A percentile compares a stretch with the other conserved stretches of the same genome.
Conservation (phyloP, 2,888 invertebrate genomes). For the Tinea pellionella region DNA sequence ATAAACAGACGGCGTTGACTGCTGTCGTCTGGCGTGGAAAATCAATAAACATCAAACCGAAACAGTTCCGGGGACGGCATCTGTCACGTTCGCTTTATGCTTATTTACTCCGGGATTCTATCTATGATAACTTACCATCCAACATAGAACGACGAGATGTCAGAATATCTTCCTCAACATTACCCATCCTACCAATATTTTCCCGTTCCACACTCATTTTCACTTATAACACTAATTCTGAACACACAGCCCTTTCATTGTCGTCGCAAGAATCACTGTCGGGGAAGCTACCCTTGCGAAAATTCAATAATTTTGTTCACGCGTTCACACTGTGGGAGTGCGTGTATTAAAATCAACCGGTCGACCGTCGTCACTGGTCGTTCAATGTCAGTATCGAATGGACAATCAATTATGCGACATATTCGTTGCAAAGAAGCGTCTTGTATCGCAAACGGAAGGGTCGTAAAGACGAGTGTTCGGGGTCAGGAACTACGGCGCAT, state of each 20-base stretch:
- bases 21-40: conserved; percentile 7
- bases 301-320: not conserved
- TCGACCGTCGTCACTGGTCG: conserved; percentile 37
- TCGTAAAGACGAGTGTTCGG: conserved; percentile 17
- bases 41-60: conserved; percentile 12
- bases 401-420: conserved; percentile 64
- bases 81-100: not conserved
- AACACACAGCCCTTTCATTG: conserved; percentile 26
- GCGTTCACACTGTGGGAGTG: conserved; percentile 46
- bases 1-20: not conserved
- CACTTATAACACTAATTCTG: conserved; percentile 18
- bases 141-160: conserved; percentile 59
- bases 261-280: not conserved
- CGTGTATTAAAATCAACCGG: conserved; percentile 49
- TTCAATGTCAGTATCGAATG: conserved; percentile 66
- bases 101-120: not conserved
- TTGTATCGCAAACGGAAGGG: conserved; percentile 41
- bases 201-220: conserved; percentile 52
- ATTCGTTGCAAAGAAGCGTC: conserved; percentile 43
- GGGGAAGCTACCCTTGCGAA: not conserved
- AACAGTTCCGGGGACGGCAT: not conserved
- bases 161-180: conserved; percentile 43
- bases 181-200: conserved; percentile 36
- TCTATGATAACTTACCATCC: conserved; percentile 48
- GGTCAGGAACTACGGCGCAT: conserved; percentile 27